Base-by-base conservation (phyloP, 2,888 invertebrate genomes). In the Amblyjoppa fuscipennis region DNA sequence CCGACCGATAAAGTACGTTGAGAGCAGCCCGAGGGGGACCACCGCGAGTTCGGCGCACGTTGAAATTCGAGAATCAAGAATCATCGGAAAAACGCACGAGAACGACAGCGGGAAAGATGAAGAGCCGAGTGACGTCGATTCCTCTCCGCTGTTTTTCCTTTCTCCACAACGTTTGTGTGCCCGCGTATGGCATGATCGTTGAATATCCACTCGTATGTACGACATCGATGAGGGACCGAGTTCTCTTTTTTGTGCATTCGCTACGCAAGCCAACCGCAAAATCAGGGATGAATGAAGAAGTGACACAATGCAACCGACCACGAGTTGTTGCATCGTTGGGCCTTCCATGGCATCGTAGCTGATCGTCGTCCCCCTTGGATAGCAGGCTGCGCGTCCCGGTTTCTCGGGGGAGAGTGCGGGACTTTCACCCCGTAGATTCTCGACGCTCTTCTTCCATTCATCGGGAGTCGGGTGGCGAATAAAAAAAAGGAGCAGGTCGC, bases 251-350 rank as follows among this genome's bases (percentile, higher is more conserved):
- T 90, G 87, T 90, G 77, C 89, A 92, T 93, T 94, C 91, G 94
- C 91, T 91, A 93, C 93, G 94, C 94, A 94, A 93, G 93, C 93
- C 93, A 89, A 93, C 94, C 94, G 92, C 94, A 94, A 94, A 94
- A 94, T 94, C 94, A 92, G 92, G 90, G 91, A 92, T 93, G 92
- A 93, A 93, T 92, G 93, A 93, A 93, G 90, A 93, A 93, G 90
- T 93, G 93, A 93, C 93, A 93, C 93, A 93, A 93, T 92, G 91
- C 88, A 87, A 87, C 84, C 13, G 82, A 70, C 86, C 71, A 85
- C 85, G 66, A 66, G 76, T 85, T 84, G 87, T 83, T 88, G 83
- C 81, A 83, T 87, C 64, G 83, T 71, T 81, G 85, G 83, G 74
- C 75, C 69, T 78, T 78, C 78, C 73, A 79, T 76, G 51, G 86